Percentiles rank a stretch among this genome's conserved stretches.
phyloP scores from a whole-genome alignment of 2,797 vertebrate genomes.

The Melanotaenia nigrans region DNA sequence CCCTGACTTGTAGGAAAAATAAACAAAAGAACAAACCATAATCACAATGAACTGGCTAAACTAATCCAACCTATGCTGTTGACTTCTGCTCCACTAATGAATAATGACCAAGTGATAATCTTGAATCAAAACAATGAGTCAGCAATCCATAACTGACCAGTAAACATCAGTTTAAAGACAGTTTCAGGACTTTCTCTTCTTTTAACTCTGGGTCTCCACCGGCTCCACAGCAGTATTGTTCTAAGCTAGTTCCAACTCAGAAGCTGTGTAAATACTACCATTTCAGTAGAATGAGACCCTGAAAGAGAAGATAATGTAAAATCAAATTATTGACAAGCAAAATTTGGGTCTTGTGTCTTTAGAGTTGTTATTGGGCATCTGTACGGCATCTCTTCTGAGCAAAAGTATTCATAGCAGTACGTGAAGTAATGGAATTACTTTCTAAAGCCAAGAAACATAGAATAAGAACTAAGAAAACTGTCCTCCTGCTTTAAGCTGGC shows the following conservation, averaged over 20 bases:
- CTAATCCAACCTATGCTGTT: neutral
- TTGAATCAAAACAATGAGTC: neutral
- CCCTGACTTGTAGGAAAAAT: neutral
- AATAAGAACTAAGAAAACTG: neutral
- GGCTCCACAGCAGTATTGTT: neutral
- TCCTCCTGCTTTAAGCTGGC: neutral
- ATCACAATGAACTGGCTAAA: neutral
- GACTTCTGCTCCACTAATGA: neutral
- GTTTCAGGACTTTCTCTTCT: neutral
- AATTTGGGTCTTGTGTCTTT: neutral
- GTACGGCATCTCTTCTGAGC: neutral
- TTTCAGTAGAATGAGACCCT: neutral
- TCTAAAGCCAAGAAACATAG: neutral
- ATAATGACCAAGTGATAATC: neutral
- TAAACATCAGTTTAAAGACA: too few species aligned
- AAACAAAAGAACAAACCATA: neutral
- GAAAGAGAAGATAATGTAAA: neutral
- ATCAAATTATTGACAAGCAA: neutral
- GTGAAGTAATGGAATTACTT: neutral
- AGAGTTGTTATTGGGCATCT: neutral
- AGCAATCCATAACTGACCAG: neutral
- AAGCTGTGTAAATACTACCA: neutral
- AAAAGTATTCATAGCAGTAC: neutral
- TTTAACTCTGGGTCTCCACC: neutral
- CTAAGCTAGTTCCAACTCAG: neutral